Base-by-base conservation (phyloP, 2,113 vertebrate species). In the Casuarius casuarius region DNA sequence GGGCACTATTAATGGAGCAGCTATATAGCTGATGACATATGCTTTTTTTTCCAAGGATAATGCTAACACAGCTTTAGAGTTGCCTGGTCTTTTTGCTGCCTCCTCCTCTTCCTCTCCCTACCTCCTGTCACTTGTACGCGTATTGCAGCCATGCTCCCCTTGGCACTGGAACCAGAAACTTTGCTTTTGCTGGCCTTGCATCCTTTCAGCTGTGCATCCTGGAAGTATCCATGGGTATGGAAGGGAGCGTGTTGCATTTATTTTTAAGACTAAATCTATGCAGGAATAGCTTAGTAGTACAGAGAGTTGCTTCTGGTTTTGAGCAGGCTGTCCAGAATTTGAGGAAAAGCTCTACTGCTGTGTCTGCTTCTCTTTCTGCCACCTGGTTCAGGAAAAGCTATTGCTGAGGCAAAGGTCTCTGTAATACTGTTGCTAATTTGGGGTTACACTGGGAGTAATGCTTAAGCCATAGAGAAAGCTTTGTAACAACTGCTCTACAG, bases 31-130 rank as follows among this genome's bases (percentile, higher is more conserved):
- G 58, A 78, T 46, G 19, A 77, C 78, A 22, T 20, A 19, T 75
- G 65, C 56, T 19, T 62, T 23, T 73, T 85, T 46, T 84, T 89
- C 86, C 86, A 96, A 96, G 77, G 52, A 79, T 62, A 94, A 87
- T 63, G 68, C 72, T 94, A 84, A 66, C 29, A 68, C 20, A 82
- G 66, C 38, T 63, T 90, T 28, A 65, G 38, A 33, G 62, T 58
- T 92, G 77, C 61, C 42, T 0, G 2, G 58, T n/a, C 44, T n/a
- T 87, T 31, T 77, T 84, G 33, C 76, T 84, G 20, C 48, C 76
- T 87, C 51, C 59, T 90, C 25, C n/a, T 92, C 46, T 84, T 94
- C 31, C 66, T 84, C 23, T 54, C 58, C 8, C 44, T 7, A 3
- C 42, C 90, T 77, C 46, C 33, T 82, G 28, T 72, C 62, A 42